A percentile compares a stretch with the other conserved stretches of the same genome.
Evolutionary conservation across 1,140 invertebrate genomes (phyloP).

Genomic region (Temnothorax curvispinosus): DNA sequence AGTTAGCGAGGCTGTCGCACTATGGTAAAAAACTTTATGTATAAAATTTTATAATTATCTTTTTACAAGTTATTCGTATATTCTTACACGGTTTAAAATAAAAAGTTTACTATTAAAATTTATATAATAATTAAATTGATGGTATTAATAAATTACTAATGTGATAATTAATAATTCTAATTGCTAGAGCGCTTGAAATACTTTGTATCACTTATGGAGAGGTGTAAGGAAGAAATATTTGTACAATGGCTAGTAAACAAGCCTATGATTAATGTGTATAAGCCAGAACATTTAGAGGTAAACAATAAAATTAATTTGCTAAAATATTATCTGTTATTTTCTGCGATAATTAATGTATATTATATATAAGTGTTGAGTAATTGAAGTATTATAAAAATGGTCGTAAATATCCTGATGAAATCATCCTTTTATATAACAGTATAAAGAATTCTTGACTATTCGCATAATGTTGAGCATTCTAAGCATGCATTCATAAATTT

Average conservation of each 20-base stretch:
- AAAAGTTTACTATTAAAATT: conserved; percentile 19
- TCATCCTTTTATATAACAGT: neutral
- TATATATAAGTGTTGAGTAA: no score
- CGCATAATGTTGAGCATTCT: no score
- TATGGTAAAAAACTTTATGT: conserved; percentile 83
- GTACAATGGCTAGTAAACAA: conserved; percentile 68
- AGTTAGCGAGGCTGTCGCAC: conserved; percentile 21
- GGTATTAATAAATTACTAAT: neutral
- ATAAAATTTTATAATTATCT: neutral
- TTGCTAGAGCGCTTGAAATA: conserved; percentile 69
- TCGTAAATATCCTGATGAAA: neutral
- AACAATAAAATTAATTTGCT: neutral
- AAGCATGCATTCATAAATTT: neutral
- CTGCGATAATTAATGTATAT: neutral
- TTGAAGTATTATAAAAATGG: no score
- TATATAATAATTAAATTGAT: neutral
- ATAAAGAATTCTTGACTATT: neutral
- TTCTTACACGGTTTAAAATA: neutral
- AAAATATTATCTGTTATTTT: neutral
- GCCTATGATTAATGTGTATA: conserved; percentile 70
- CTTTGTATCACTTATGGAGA: conserved; percentile 47
- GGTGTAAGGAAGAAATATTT: conserved; percentile 74
- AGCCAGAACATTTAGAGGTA: conserved; percentile 78
- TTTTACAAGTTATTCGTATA: neutral
- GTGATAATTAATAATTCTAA: neutral